These are phyloP conservation scores for Physocephala rufipes DNA, from an alignment of 2,888 invertebrate species.

Conservation along the genomic window DNA sequence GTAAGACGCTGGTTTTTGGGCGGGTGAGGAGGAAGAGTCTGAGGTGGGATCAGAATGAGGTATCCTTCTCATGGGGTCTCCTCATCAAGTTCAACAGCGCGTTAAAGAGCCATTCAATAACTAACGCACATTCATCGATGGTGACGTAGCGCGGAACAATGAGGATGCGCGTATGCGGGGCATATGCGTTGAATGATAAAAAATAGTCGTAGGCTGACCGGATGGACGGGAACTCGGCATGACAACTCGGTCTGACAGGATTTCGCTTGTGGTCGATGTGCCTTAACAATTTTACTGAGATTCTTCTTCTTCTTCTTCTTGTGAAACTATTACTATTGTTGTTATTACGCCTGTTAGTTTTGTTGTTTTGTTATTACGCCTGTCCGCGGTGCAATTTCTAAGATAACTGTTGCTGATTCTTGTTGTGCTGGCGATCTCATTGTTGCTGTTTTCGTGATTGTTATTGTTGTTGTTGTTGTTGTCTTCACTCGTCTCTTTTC, in stretches of 20 bases:
- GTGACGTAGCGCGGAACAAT: not conserved
- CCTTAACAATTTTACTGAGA: slow-evolving; percentile 12
- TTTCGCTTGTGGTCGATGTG: not conserved
- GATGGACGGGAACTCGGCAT: not conserved
- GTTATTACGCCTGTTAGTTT: not conserved
- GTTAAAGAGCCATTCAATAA: too few species aligned
- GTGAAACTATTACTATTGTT: not conserved
- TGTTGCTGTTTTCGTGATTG: not conserved
- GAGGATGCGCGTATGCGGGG: not conserved
- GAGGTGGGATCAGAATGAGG: not conserved
- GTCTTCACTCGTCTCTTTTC: not conserved
- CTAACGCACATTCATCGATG: not conserved
- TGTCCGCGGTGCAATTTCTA: not conserved
- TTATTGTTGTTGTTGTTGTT: slow-evolving; percentile 9
- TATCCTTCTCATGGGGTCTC: too few species aligned
- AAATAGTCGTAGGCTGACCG: slow-evolving; percentile 12
- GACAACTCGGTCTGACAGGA: not conserved
- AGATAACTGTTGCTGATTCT: slow-evolving; percentile 3
- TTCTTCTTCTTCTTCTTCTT: slow-evolving; percentile 1
- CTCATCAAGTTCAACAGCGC: too few species aligned
- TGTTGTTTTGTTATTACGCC: slow-evolving; percentile 4
- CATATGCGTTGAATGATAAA: slow-evolving; percentile 2
- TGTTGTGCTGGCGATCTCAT: not conserved
- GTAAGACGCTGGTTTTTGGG: not conserved
- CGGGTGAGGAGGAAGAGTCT: not conserved